Base-by-base conservation (phyloP, 2,888 invertebrate species). In the Allygus modestus region DNA sequence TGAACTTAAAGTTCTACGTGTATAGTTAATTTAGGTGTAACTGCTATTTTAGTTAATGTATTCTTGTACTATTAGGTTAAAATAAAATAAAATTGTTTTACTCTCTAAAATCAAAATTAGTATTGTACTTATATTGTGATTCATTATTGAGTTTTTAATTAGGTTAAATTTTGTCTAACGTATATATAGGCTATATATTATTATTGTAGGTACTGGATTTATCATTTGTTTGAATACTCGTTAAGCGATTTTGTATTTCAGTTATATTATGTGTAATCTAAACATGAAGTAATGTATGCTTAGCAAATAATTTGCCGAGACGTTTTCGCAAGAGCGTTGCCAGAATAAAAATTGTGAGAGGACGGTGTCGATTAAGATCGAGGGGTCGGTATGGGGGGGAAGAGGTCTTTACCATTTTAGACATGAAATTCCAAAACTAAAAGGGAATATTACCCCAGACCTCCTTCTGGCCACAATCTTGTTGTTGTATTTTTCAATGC, bases 81-180 rank as follows among this genome's bases (percentile, higher is more conserved):
- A 65, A 28, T 31, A 28, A 65, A 65, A 65, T 65, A 1, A 65
- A 65, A 65, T 28, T 65, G 31, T 65, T 28, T 28, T 65, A 28
- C 20, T 28, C 26, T 5, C 65, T 65, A 17, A 65, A 65, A 65
- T 65, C 65, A 65, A 65, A 65, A 65, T 65, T 65, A 65, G 65
- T 65, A 65, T 65, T 65, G 65, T 65, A 65, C 28, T 65, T 65
- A 65, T 23, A 31, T 65, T 65, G 65, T 65, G 54, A 54, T 54
- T 54, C 20, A 51, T 54, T 54, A 54, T 54, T 46, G 46, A 46
- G 1, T 65, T 65, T 65, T 9, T 65, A 65, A 9, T 58, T 28
- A 65, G 65, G 65, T 65, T 65, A 65, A 15, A 26, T 58, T 58
- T 17, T 65, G 28, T 58, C 58, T 58, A 58, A 17, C 23, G 17